Evolutionary conservation across 2,113 vertebrate genomes (phyloP).

Genomic region (Oostethus manadensis): DNA sequence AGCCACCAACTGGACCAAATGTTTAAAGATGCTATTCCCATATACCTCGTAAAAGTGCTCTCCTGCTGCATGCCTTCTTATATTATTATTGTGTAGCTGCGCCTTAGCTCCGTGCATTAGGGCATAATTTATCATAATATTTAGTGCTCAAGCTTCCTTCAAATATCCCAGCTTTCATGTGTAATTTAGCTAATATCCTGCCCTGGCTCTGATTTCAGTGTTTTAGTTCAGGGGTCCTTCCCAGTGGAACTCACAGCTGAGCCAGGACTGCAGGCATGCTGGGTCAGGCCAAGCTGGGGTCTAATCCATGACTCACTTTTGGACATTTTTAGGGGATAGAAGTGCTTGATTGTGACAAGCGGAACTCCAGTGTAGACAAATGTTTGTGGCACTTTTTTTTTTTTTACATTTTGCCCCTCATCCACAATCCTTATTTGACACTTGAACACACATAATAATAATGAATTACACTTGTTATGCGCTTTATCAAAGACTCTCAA

Average conservation of each 20-base stretch:
- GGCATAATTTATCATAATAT: slow-evolving; percentile 71
- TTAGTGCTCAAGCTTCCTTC: slow-evolving; percentile 63
- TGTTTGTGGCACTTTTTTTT: neutral
- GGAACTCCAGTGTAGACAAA: neutral
- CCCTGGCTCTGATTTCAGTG: slow-evolving; percentile 66
- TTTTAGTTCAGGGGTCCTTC: slow-evolving; percentile 56
- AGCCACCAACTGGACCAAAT: slow-evolving; percentile 12
- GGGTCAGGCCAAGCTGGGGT: slow-evolving; percentile 22
- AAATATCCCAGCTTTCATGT: slow-evolving; percentile 69
- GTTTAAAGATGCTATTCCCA: slow-evolving; percentile 14
- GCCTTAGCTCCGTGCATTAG: slow-evolving; percentile 61
- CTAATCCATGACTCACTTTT: slow-evolving; percentile 1
- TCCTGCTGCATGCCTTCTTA: slow-evolving; percentile 46
- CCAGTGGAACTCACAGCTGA: slow-evolving; percentile 54
- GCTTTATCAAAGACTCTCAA: no score
- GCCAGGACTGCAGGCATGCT: slow-evolving; percentile 25
- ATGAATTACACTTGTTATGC: no score
- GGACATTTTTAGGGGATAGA: slow-evolving; percentile 12
- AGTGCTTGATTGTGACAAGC: slow-evolving; percentile 10
- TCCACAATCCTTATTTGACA: no score
- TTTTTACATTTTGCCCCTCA: no score
- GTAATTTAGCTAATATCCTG: slow-evolving; percentile 75
- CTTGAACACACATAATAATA: no score
- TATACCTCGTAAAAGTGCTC: slow-evolving; percentile 7
- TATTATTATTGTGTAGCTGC: slow-evolving; percentile 57